Evolutionary conservation across 2,113 vertebrate species (phyloP).

Genomic region (Marmota flaviventris): DNA sequence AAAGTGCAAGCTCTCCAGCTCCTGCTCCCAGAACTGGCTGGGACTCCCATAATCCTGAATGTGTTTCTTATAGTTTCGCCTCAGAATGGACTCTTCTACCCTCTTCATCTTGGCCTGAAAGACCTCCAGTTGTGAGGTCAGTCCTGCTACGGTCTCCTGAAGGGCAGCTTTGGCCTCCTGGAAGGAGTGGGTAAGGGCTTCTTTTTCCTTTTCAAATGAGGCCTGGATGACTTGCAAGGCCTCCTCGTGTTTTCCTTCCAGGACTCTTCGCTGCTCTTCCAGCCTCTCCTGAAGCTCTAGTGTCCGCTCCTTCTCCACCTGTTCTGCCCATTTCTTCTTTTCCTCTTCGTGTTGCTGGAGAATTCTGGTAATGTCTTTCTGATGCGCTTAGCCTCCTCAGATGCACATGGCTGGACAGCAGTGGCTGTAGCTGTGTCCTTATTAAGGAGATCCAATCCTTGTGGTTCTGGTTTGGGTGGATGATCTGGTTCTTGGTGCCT

Average conservation of each 20-base stretch:
- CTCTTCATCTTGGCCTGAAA: conserved; percentile 91
- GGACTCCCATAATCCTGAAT: conserved; percentile 94
- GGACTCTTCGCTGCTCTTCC: too few relatives aligned
- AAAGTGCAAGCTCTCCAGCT: conserved; percentile 96
- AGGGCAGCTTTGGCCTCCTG: conserved; percentile 84
- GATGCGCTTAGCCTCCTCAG: conserved; percentile 38
- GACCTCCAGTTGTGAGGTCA: conserved; percentile 90
- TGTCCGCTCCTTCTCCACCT: background rate
- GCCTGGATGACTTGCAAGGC: conserved; percentile 86
- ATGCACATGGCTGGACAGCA: background rate
- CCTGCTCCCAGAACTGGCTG: conserved; percentile 96
- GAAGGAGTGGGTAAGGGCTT: conserved; percentile 85
- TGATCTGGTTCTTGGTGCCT: too few relatives aligned
- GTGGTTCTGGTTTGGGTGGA: too few relatives aligned
- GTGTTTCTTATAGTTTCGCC: conserved; percentile 93
- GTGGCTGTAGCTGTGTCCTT: background rate
- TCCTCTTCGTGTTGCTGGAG: conserved; percentile 80
- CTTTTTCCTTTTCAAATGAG: conserved; percentile 88
- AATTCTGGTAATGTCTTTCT: background rate
- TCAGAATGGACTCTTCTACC: conserved; percentile 91
- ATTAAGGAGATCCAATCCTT: too few relatives aligned
- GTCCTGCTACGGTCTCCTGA: conserved; percentile 86
- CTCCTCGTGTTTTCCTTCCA: too few relatives aligned
- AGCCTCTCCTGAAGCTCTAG: too few relatives aligned
- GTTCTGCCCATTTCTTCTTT: conserved; percentile 42